phyloP scores from a whole-genome alignment of 2,113 vertebrate genomes.

The Alouatta palliata region DNA sequence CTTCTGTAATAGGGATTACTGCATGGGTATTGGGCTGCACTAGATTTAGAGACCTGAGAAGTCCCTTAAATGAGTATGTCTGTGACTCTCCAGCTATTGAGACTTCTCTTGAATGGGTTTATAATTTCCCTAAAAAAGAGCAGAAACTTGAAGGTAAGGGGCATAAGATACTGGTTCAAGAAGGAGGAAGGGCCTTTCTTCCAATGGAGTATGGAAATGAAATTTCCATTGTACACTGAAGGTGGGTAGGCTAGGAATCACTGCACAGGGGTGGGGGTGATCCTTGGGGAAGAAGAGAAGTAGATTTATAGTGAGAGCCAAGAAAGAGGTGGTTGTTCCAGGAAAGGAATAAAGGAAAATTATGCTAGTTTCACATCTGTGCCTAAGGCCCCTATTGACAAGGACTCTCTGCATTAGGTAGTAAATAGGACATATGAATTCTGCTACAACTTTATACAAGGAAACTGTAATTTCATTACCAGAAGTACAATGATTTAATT shows the following conservation, averaged over 20 bases:
- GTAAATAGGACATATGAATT: not conserved
- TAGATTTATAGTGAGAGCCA: not conserved
- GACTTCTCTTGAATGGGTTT: not conserved
- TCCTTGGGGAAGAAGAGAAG: not conserved
- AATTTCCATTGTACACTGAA: not conserved
- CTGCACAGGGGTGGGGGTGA: not conserved
- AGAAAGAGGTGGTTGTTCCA: not conserved
- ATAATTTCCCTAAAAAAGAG: not conserved
- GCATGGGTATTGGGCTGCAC: not conserved
- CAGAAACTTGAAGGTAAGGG: not conserved
- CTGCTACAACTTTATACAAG: conserved; percentile 27
- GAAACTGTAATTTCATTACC: conserved; percentile 12
- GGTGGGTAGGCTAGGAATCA: not conserved
- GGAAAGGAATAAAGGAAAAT: not conserved
- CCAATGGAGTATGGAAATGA: not conserved
- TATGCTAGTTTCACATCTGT: not conserved
- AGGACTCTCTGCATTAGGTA: not conserved
- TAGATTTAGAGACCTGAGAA: not conserved
- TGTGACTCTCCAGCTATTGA: not conserved
- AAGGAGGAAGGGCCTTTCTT: not conserved
- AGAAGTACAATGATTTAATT: not conserved
- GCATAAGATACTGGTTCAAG: not conserved
- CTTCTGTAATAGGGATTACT: not conserved
- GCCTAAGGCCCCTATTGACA: not conserved
- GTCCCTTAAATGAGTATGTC: not conserved